These are phyloP conservation scores for Andricus quercusramuli DNA, from an alignment of 2,888 invertebrate species.

Conservation along the genomic window DNA sequence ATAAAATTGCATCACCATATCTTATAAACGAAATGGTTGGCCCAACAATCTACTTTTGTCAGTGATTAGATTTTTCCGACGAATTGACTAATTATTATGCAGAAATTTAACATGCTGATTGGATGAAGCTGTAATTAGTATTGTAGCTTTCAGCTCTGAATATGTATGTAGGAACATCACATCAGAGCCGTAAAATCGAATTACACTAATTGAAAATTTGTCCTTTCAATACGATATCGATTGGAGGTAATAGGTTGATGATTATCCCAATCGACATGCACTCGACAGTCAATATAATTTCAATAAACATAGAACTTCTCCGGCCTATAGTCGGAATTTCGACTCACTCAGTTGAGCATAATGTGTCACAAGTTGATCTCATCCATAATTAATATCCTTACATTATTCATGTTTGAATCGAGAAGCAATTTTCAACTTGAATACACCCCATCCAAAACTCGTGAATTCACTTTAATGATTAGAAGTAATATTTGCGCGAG, in stretches of 20 bases:
- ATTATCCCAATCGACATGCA: conserved; percentile 2
- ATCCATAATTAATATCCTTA: conserved; percentile 12
- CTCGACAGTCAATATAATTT: conserved; percentile 20
- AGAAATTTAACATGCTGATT: conserved; percentile 4
- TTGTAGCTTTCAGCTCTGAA: conserved; percentile 6
- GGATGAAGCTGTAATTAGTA: conserved; percentile 7
- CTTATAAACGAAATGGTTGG: too few species aligned
- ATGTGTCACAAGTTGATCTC: conserved; percentile 13
- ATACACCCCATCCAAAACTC: neutral
- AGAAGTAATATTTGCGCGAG: neutral
- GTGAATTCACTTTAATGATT: neutral
- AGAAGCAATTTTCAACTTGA: neutral
- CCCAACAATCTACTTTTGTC: too few species aligned
- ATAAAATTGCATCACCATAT: too few species aligned
- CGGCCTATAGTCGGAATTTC: conserved; percentile 5
- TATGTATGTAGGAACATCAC: neutral
- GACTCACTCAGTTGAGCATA: neutral
- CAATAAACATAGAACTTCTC: conserved; percentile 1
- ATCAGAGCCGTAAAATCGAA: neutral
- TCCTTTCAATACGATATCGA: conserved; percentile 19
- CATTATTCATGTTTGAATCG: conserved; percentile 7
- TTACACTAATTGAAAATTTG: conserved; percentile 17
- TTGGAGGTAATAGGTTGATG: conserved; percentile 11
- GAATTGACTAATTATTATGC: neutral
- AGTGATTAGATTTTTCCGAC: neutral